A percentile compares a stretch with the other conserved stretches of the same genome.
phyloP scores from a whole-genome alignment of 2,888 invertebrate species.

The Trissolcus brochymenae region DNA sequence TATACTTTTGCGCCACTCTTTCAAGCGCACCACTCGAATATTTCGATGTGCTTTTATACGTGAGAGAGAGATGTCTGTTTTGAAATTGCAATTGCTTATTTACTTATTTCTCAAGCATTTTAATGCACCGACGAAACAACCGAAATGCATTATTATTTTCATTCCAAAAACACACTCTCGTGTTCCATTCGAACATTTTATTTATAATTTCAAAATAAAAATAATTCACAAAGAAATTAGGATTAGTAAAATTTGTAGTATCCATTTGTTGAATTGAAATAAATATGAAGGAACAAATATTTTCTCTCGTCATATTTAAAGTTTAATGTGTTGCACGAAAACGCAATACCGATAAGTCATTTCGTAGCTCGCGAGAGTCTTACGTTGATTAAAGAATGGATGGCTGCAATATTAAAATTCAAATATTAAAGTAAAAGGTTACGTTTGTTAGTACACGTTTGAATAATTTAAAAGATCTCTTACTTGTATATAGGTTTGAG shows the following conservation, averaged over 20 bases:
- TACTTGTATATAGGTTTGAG: slow-evolving; percentile 74
- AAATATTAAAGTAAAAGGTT: slow-evolving; percentile 7
- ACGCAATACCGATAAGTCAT: neutral
- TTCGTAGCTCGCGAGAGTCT: neutral
- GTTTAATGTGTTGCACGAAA: too few relatives aligned
- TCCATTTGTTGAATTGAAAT: too few relatives aligned
- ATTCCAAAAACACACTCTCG: too few relatives aligned
- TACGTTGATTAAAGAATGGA: slow-evolving; percentile 13
- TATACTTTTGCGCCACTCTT: slow-evolving; percentile 15
- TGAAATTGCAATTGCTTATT: slow-evolving; percentile 12
- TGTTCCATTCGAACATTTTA: too few relatives aligned
- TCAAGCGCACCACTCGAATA: slow-evolving; percentile 7
- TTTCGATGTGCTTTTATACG: slow-evolving; percentile 11
- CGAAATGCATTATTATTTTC: too few relatives aligned
- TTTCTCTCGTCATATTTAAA: neutral
- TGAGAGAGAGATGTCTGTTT: neutral
- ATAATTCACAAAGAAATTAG: too few relatives aligned
- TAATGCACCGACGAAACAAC: too few relatives aligned
- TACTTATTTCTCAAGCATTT: neutral
- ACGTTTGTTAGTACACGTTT: slow-evolving; percentile 3
- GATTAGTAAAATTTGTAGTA: too few relatives aligned
- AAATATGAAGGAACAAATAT: too few relatives aligned
- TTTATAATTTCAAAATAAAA: too few relatives aligned
- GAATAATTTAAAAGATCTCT: slow-evolving; percentile 38
- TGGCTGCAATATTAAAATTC: neutral